Percentiles rank a stretch among this genome's conserved stretches.
phyloP scores from a whole-genome alignment of 2,797 vertebrate species.

The Picus viridis region DNA sequence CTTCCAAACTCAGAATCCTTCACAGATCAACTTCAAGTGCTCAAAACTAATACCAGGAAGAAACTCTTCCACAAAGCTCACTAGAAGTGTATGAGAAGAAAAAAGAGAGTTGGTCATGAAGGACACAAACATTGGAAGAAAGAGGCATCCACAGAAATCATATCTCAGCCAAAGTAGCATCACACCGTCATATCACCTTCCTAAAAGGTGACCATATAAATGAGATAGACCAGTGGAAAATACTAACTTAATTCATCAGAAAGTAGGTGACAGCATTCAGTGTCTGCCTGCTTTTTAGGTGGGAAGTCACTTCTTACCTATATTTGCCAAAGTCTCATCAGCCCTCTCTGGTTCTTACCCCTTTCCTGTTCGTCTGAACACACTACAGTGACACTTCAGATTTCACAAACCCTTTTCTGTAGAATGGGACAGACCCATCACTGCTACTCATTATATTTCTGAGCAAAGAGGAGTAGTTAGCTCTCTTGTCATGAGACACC shows the following conservation, averaged over 20 bases:
- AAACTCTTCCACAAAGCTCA: neutral
- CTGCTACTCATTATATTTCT: neutral
- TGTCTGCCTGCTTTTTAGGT: neutral
- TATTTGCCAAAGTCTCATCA: neutral
- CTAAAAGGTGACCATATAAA: neutral
- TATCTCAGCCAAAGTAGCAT: neutral
- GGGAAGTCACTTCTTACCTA: neutral
- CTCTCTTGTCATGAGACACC: neutral
- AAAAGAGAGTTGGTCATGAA: neutral
- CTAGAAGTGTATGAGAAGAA: neutral
- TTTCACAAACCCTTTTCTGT: neutral
- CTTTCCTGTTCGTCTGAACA: neutral
- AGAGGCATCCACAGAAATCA: neutral
- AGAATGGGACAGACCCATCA: neutral
- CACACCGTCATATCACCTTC: neutral
- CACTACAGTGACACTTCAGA: neutral
- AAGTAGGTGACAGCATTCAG: neutral
- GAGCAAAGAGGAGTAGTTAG: neutral
- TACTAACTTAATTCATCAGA: neutral
- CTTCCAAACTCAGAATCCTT: neutral
- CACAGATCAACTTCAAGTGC: neutral
- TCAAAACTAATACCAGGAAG: neutral
- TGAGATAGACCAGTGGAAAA: neutral
- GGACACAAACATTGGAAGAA: neutral
- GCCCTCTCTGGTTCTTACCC: neutral